Percentiles rank a stretch among this genome's conserved stretches.
Conservation (phyloP, 2,888 invertebrate species). For the Synergus laeviventris region DNA sequence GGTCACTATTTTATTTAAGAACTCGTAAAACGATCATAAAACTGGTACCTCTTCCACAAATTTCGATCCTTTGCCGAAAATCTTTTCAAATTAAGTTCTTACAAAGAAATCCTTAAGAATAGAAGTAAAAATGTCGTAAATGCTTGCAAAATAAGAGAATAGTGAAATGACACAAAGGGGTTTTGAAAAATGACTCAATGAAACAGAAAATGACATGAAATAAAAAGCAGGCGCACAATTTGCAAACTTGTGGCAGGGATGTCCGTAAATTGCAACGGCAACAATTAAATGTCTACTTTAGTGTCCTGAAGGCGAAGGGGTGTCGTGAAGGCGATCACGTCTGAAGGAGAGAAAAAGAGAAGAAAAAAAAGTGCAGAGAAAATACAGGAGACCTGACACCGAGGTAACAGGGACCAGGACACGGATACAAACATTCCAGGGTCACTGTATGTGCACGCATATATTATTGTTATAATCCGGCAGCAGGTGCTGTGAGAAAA, state of each 20-base stretch:
- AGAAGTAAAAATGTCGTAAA: conserved; percentile 26
- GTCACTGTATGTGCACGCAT: conserved; percentile 23
- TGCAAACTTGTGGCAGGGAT: conserved; percentile 30
- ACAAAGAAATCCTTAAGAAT: background rate
- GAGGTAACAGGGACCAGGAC: conserved; percentile 7
- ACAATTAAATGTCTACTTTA: conserved; percentile 40
- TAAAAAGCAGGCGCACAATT: conserved; percentile 24
- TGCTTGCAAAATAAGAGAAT: background rate
- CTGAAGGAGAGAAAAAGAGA: conserved; percentile 34
- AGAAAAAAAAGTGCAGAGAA: conserved; percentile 39
- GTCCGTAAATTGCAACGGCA: conserved; percentile 35
- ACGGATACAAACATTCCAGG: conserved; percentile 25
- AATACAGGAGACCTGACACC: conserved; percentile 38
- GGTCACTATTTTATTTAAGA: background rate
- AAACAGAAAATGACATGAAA: conserved; percentile 16
- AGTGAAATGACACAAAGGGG: background rate
- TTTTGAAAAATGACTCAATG: conserved; percentile 14
- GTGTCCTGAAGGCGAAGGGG: conserved; percentile 34
- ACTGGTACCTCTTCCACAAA: conserved; percentile 14
- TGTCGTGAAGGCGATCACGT: conserved; percentile 12
- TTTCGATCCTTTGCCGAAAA: conserved; percentile 32
- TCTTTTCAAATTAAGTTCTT: conserved; percentile 11
- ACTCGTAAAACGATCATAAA: conserved; percentile 28
- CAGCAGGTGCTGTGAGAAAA: conserved; percentile 28
- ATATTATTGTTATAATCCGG: conserved; percentile 24